These are phyloP conservation scores for Corydoras sp. DNA, from an alignment of 2,113 vertebrate species.

Conservation along the genomic window DNA sequence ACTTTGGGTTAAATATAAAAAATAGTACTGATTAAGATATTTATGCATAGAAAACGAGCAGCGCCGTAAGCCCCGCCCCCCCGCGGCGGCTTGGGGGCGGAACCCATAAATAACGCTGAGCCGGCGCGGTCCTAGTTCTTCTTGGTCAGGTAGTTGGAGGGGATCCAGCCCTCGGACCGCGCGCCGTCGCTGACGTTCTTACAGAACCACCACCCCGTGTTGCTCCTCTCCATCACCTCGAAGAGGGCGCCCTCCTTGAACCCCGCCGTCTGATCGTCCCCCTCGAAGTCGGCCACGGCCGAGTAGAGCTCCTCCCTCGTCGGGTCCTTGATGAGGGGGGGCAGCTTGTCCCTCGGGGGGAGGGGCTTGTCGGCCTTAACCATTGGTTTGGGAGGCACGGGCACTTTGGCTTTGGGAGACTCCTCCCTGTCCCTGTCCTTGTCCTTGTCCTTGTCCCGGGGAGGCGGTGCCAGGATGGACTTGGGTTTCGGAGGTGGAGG, in stretches of 20 bases:
- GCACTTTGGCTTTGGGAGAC: slow-evolving; percentile 62
- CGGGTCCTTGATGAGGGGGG: slow-evolving; percentile 58
- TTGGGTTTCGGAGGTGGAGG: slow-evolving; percentile 90
- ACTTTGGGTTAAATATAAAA: slow-evolving; percentile 39
- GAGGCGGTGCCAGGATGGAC: slow-evolving; percentile 51
- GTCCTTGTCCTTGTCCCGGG: slow-evolving; percentile 46
- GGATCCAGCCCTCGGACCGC: slow-evolving; percentile 91
- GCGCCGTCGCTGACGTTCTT: slow-evolving; percentile 76
- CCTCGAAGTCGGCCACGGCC: slow-evolving; percentile 91
- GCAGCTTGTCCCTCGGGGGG: slow-evolving; percentile 64
- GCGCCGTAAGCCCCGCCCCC: slow-evolving; percentile 26
- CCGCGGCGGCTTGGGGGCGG: slow-evolving; percentile 43
- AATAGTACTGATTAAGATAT: slow-evolving; percentile 46
- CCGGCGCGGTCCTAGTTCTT: slow-evolving; percentile 73
- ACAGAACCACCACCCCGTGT: slow-evolving; percentile 97
- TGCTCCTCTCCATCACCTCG: slow-evolving; percentile 86
- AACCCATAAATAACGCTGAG: slow-evolving; percentile 65
- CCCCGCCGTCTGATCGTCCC: slow-evolving; percentile 83
- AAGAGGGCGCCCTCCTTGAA: slow-evolving; percentile 93
- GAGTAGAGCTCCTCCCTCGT: slow-evolving; percentile 82
- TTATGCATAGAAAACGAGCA: slow-evolving; percentile 46
- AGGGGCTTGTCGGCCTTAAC: slow-evolving; percentile 74
- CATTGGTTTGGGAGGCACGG: slow-evolving; percentile 64
- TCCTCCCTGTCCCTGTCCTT: slow-evolving; percentile 67
- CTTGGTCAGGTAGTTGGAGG: slow-evolving; percentile 94